phyloP scores from a whole-genome alignment of 2,888 invertebrate genomes.

The Lysandra coridon region DNA sequence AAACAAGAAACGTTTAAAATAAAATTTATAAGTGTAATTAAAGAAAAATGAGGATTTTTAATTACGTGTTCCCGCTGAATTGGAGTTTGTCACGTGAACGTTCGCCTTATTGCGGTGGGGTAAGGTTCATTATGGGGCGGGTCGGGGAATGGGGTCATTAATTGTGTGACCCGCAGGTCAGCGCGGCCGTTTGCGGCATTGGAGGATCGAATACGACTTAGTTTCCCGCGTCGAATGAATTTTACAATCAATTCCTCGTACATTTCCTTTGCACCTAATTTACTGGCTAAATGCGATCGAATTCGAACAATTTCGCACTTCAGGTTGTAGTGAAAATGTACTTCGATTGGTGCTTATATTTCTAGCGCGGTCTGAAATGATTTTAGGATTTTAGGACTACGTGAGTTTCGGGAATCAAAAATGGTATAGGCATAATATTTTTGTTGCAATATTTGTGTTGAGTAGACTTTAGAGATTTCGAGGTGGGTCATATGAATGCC shows the following conservation, averaged over 20 bases:
- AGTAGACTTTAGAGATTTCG: too few species aligned
- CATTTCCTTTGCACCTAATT: not conserved
- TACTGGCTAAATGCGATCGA: not conserved
- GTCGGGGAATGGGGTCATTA: not conserved
- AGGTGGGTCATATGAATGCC: too few species aligned
- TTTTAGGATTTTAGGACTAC: too few species aligned
- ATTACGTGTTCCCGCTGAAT: not conserved
- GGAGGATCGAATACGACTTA: conserved; percentile 22
- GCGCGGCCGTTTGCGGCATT: conserved; percentile 12
- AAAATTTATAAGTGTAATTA: conserved; percentile 13
- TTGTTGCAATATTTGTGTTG: too few species aligned
- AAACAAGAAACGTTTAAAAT: conserved; percentile 11
- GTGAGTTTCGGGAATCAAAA: too few species aligned
- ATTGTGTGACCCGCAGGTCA: not conserved
- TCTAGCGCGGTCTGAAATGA: too few species aligned
- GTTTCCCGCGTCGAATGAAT: conserved; percentile 14
- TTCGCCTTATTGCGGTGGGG: not conserved
- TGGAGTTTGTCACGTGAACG: conserved; percentile 8
- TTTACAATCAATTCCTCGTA: conserved; percentile 14
- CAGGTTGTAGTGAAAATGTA: not conserved
- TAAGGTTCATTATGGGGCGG: not conserved
- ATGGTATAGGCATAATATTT: too few species aligned
- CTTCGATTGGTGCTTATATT: too few species aligned
- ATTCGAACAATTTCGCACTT: not conserved
- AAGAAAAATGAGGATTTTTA: conserved; percentile 11